Percentiles rank a stretch among this genome's conserved stretches.
These are phyloP conservation scores for Gallinago media DNA, from an alignment of 2,113 vertebrate species.

Conservation along the genomic window DNA sequence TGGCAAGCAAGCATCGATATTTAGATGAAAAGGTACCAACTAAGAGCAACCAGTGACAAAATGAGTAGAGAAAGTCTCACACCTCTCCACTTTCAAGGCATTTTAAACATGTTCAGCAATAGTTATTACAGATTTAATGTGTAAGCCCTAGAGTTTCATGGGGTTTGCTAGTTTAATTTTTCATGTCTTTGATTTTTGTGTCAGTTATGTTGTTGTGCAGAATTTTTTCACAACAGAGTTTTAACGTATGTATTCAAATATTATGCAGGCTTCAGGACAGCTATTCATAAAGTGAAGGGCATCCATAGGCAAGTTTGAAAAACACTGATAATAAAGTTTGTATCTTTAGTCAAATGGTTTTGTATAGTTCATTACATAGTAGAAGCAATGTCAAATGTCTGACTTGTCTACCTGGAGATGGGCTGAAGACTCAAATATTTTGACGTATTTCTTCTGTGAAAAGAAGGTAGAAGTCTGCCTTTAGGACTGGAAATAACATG, in stretches of 20 bases:
- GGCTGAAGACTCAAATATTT: neutral
- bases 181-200: neutral
- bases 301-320: neutral
- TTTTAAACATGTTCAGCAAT: neutral
- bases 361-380: neutral
- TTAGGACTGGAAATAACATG: neutral
- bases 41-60: neutral
- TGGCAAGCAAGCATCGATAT: neutral
- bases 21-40: neutral
- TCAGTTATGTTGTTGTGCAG: neutral
- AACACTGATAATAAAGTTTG: neutral
- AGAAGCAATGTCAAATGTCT: neutral
- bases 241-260: neutral
- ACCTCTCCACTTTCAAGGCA: neutral
- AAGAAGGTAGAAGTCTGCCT: neutral
- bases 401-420: neutral
- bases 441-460: neutral
- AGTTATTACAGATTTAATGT: neutral
- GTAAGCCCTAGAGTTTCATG: neutral
- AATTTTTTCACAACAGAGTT: neutral
- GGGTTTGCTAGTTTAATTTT: neutral
- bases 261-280: neutral
- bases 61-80: neutral
- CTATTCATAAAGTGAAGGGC: neutral
- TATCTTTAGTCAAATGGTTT: neutral